Percentiles rank a stretch among this genome's conserved stretches.
Evolutionary conservation across 2,797 vertebrate genomes (phyloP).

Genomic region (Jordanella pulchra): DNA sequence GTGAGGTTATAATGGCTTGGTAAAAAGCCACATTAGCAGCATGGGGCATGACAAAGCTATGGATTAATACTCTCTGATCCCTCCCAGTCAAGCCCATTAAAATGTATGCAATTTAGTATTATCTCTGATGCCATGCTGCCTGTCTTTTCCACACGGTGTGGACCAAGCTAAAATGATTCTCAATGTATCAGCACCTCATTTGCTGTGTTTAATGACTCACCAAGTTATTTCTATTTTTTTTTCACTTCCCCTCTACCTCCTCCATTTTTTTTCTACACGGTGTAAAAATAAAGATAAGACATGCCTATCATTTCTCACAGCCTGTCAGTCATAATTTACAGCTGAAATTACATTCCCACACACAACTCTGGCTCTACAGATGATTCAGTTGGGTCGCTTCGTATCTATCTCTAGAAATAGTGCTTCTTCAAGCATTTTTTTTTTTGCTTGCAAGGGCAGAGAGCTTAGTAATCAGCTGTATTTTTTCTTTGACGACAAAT

Average conservation of each 20-base stretch:
- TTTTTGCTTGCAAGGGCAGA: conserved; percentile 12
- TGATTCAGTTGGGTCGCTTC: conserved; percentile 10
- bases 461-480: conserved; percentile 6
- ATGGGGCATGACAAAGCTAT: conserved; percentile 57
- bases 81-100: conserved; percentile 70
- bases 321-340: conserved; percentile 67
- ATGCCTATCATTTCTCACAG: conserved; percentile 51
- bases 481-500: conserved; percentile 27
- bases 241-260: conserved; percentile 16
- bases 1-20: conserved; percentile 59
- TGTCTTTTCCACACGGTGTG: conserved; percentile 33
- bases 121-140: conserved; percentile 58
- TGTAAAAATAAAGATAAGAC: conserved; percentile 60
- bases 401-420: conserved; percentile 25
- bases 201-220: conserved; percentile 59
- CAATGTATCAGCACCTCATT: conserved; percentile 66
- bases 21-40: conserved; percentile 70
- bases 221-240: conserved; percentile 20
- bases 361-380: conserved; percentile 17
- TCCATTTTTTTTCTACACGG: conserved; percentile 21
- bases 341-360: conserved; percentile 51
- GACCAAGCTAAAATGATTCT: conserved; percentile 51
- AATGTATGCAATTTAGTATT: conserved; percentile 71
- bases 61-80: conserved; percentile 73
- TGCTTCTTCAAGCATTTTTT: conserved; percentile 5